Percentiles rank a stretch among this genome's conserved stretches.
phyloP scores from a whole-genome alignment of 2,888 invertebrate genomes.

The Reticulitermes lucifugus region DNA sequence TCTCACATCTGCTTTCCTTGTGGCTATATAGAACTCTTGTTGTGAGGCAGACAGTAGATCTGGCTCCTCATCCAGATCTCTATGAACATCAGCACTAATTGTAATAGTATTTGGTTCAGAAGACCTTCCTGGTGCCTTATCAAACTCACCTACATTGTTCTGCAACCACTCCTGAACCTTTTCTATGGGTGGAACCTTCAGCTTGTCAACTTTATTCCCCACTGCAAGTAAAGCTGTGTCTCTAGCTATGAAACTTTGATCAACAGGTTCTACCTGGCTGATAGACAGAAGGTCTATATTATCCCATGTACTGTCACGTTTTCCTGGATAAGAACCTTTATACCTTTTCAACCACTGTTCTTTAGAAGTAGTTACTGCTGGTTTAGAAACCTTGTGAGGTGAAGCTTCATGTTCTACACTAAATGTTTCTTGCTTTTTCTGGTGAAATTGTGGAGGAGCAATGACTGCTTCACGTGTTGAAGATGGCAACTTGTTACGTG shows the following conservation, averaged over 20 bases:
- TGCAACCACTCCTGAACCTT: constrained; percentile 32
- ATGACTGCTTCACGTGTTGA: constrained; percentile 23
- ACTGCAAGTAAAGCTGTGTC: neutral
- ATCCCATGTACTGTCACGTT: neutral
- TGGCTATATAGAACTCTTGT: neutral
- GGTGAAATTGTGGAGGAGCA: constrained; percentile 5
- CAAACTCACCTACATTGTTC: neutral
- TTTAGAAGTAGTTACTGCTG: neutral
- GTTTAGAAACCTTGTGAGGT: neutral
- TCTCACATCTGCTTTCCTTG: neutral
- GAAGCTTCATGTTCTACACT: neutral
- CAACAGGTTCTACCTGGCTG: neutral
- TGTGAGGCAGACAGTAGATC: constrained; percentile 3
- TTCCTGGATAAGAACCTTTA: neutral
- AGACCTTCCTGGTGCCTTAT: neutral
- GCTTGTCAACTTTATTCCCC: neutral
- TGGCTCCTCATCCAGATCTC: neutral
- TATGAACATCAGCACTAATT: constrained; percentile 23
- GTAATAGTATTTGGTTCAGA: neutral
- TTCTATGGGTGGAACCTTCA: neutral
- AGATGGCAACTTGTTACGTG: neutral
- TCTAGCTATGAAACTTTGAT: neutral
- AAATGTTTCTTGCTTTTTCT: neutral
- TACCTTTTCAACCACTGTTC: constrained; percentile 3
- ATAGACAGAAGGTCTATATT: constrained; percentile 20